Base-by-base conservation (phyloP, 2,113 vertebrate species). In the Monarcha castaneiventris region DNA sequence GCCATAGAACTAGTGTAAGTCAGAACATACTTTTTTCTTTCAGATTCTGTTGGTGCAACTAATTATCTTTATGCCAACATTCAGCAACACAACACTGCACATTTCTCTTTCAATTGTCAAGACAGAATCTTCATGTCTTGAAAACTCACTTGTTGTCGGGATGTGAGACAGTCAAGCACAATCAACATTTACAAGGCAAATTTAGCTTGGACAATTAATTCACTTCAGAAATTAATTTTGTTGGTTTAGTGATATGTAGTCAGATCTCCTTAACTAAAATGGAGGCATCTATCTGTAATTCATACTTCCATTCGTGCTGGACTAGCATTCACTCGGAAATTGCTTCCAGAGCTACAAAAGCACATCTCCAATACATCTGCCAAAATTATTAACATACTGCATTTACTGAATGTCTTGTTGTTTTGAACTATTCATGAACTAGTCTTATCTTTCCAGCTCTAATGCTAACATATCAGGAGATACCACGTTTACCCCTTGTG, bases 311-410 rank as follows among this genome's bases (percentile, higher is more conserved):
- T 64, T 77, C 78, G 39, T 66, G 76, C 73, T 93, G 64, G 52
- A 78, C 56, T 74, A 92, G 52, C 23, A 46, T 56, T 95, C 64
- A 86, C 49, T 86, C 2, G 9, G 78, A 89, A 95, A 96, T 75
- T 96, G 41, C 73, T 96, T 95, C 90, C 89, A 91, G 44, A 80
- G 74, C 80, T 91, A 83, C 11, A 94, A 78, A 77, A 90, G 66
- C 86, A 95, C 96, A 90, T 49, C 84, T 35, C 77, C 3, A 80
- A 13, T 59, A 66, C 81, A 94, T 93, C 79, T 91, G 69, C 90
- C 92, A 95, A 89, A 87, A 94, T 61, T 41, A 84, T 95, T 89
- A 84, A 95, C 66, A 51, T 80, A 86, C 8, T 32, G 71, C 71
- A 78, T 64, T 93, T 74, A 84, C 87, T 43, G 46, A 90, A 27